Conservation (phyloP, 2,888 invertebrate genomes). For the Trissolcus brochymenae region DNA sequence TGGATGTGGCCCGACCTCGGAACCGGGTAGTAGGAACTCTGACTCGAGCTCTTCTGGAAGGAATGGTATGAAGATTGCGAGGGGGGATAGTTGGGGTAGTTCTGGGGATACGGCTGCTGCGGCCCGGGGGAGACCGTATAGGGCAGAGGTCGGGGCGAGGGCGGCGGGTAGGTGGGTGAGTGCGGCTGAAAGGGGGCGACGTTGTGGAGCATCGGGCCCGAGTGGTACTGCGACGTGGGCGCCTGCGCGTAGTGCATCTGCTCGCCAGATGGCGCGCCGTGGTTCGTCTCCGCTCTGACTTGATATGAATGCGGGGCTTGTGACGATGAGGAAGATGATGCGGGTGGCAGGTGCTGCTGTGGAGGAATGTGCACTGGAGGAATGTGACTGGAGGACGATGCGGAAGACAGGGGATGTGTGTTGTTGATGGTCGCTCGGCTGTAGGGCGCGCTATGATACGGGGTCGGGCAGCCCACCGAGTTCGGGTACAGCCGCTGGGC, state of each 20-base stretch:
- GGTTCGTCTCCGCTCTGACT: slow-evolving; percentile 44
- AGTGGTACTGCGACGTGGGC: slow-evolving; percentile 18
- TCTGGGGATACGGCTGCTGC: slow-evolving; percentile 72
- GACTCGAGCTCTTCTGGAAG: slow-evolving; percentile 67
- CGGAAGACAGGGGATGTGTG: slow-evolving; percentile 62
- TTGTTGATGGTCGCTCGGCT: slow-evolving; percentile 26
- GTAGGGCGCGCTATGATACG: slow-evolving; percentile 36
- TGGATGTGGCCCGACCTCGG: slow-evolving; percentile 41
- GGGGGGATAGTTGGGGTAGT: slow-evolving; percentile 73
- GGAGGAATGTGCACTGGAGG: slow-evolving; percentile 70
- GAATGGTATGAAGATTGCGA: slow-evolving; percentile 71
- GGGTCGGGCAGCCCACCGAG: slow-evolving; percentile 34
- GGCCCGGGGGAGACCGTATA: slow-evolving; percentile 74
- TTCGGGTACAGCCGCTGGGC: slow-evolving; percentile 60
- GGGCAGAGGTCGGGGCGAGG: slow-evolving; percentile 79
- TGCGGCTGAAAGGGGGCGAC: slow-evolving; percentile 74
- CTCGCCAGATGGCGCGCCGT: slow-evolving; percentile 46
- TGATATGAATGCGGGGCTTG: slow-evolving; percentile 15
- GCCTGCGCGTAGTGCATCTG: slow-evolving; percentile 38
- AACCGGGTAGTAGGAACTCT: slow-evolving; percentile 46
- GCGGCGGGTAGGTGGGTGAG: slow-evolving; percentile 75
- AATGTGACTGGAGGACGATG: slow-evolving; percentile 68
- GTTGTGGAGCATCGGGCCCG: slow-evolving; percentile 65
- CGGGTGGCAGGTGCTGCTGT: slow-evolving; percentile 64
- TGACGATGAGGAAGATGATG: slow-evolving; percentile 30